Conservation (phyloP, 2,113 vertebrate genomes). For the Periophthalmodon schlosseri region DNA sequence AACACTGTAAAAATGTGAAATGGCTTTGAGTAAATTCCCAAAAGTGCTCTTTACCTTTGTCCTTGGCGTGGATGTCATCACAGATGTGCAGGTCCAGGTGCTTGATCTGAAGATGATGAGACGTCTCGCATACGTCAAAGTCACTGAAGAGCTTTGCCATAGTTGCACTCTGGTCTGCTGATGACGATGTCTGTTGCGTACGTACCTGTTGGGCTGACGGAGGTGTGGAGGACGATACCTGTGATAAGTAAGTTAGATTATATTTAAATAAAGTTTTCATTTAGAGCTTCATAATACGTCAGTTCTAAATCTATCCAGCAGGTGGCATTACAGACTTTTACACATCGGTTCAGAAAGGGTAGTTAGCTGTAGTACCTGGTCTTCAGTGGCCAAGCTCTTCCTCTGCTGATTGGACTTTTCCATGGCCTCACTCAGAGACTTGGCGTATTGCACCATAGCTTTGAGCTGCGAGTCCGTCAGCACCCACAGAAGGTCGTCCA, state of each 20-base stretch:
- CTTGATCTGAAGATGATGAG: conserved; percentile 94
- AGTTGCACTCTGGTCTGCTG: conserved; percentile 84
- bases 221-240: conserved; percentile 82
- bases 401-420: conserved; percentile 96
- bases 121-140: conserved; percentile 94
- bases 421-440: conserved; percentile 97
- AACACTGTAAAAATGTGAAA: not conserved
- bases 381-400: conserved; percentile 92
- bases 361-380: conserved; percentile 59
- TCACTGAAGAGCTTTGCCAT: conserved; percentile 89
- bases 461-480: conserved; percentile 98
- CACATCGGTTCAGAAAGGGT: not conserved
- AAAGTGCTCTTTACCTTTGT: conserved; percentile 82
- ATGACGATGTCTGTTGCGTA: conserved; percentile 79
- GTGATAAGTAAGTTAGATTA: conserved; percentile 15
- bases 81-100: conserved; percentile 98
- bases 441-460: conserved; percentile 98
- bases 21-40: not conserved
- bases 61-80: conserved; percentile 92
- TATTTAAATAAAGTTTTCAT: not conserved
- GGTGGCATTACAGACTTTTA: not conserved
- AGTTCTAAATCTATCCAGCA: not conserved
- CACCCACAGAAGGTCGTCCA: conserved; percentile 98
- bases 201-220: conserved; percentile 85
- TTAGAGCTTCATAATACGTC: too few species aligned